phyloP scores from a whole-genome alignment of 2,797 vertebrate genomes.

The Coregonus suidteri region DNA sequence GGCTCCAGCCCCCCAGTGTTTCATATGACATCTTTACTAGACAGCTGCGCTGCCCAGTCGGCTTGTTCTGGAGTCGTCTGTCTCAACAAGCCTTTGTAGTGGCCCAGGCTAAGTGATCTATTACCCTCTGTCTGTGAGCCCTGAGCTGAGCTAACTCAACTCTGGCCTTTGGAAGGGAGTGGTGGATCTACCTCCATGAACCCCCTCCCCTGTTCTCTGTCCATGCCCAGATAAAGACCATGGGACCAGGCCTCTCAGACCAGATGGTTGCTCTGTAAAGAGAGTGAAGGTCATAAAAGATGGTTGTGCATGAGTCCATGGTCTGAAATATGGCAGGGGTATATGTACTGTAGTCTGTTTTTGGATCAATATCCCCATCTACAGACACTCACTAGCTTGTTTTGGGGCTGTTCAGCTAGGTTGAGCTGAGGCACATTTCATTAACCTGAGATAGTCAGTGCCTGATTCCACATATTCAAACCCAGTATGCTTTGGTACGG shows the following conservation, averaged over 20 bases:
- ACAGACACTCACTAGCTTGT: neutral
- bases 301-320: conserved; percentile 19
- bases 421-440: neutral
- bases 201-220: neutral
- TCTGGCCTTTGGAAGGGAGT: neutral
- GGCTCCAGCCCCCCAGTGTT: conserved; percentile 16
- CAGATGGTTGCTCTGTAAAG: conserved; percentile 17
- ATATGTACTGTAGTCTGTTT: conserved; percentile 18
- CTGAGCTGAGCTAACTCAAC: neutral
- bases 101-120: neutral
- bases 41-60: neutral
- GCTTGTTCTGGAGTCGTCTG: neutral
- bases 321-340: conserved; percentile 10
- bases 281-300: conserved; percentile 16
- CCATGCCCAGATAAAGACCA: neutral
- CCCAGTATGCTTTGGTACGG: neutral
- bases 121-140: neutral
- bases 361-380: neutral
- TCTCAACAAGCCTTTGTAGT: neutral
- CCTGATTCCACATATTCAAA: neutral
- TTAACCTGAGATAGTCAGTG: neutral
- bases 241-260: conserved; percentile 1
- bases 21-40: conserved; percentile 26
- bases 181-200: neutral
- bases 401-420: neutral